Base-by-base conservation (phyloP, 2,113 vertebrate species). In the Anolis carolinensis region DNA sequence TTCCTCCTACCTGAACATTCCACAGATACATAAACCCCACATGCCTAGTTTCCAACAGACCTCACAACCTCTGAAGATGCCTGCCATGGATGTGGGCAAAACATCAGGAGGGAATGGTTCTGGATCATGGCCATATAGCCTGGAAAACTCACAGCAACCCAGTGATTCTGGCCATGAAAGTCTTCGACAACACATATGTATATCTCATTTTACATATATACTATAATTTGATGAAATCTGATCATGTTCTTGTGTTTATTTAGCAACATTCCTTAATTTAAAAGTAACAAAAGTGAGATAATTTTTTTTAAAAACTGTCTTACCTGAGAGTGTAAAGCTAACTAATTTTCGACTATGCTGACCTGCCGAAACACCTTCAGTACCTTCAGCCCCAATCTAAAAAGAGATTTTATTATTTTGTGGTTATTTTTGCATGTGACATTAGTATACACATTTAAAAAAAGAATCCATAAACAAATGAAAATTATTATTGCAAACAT, bases 301-400 rank as follows among this genome's bases (percentile, higher is more conserved):
- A 55, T 55, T 3, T 8, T 52, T 8, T 74, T 79, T 32, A 80
- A 82, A 67, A 71, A 68, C 0, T 2, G 87, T 78, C 95, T 96
- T 96, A 99, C 99, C 99, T 93, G 98, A 99, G 34, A 99, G 89
- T 1, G 98, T 98, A 87, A 99, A 99, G 96, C 98, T 99, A 94
- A 99, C 97, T 50, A 99, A 96, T 93, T 98, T 99, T 39, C 97
- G 96, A 67, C 96, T 97, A 84, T 98, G 97, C n/a, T 99, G 98
- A 62, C 95, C 92, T 82, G 96, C 97, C 44, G 97, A 96, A 93
- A 97, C 97, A 91, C 97, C 97, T 62, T 98, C 98, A 70, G 94
- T 93, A 27, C 98, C 97, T 90, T 99, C 98, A 82, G 95, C 95
- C 87, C 96, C 97, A 94, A 97, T 97, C 98, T 99, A 91, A 89